phyloP scores from a whole-genome alignment of 2,888 invertebrate species.

The Pocota personata region DNA sequence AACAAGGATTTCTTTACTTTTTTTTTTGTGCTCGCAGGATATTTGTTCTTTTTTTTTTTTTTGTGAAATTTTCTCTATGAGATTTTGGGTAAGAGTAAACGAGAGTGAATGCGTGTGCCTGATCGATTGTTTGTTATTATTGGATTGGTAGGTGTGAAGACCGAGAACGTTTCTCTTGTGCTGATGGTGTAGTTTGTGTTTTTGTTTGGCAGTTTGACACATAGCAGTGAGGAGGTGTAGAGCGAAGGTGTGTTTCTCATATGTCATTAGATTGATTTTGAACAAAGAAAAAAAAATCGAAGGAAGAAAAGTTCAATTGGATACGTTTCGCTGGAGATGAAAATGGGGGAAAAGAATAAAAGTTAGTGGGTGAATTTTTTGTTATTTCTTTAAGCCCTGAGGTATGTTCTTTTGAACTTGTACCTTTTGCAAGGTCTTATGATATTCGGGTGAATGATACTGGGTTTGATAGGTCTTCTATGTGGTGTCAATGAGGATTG shows the following conservation, averaged over 20 bases:
- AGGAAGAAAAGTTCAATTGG: neutral
- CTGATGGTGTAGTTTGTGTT: conserved; percentile 32
- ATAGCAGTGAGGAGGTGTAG: neutral
- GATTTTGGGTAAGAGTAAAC: neutral
- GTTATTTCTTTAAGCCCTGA: neutral
- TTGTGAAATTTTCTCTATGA: neutral
- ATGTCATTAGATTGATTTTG: conserved; percentile 27
- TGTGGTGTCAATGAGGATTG: neutral
- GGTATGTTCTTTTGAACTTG: conserved; percentile 10
- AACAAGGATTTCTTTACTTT: conserved; percentile 28
- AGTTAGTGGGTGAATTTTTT: neutral
- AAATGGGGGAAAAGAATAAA: neutral
- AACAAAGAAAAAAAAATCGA: neutral
- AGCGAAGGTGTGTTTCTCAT: neutral
- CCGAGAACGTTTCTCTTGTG: neutral
- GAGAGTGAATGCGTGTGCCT: conserved; percentile 11
- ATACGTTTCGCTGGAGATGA: conserved; percentile 10
- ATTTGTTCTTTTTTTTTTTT: neutral
- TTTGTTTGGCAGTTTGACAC: conserved; percentile 23
- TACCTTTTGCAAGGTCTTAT: neutral
- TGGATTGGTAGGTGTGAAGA: conserved; percentile 24
- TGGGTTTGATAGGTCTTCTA: neutral
- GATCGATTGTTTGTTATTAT: conserved; percentile 41
- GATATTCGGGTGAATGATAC: neutral
- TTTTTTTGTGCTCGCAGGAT: conserved; percentile 1